Evolutionary conservation across 1,140 invertebrate genomes (phyloP), one percentile per base, ranked within the genome.

Genomic region (Penaeus vannamei): DNA sequence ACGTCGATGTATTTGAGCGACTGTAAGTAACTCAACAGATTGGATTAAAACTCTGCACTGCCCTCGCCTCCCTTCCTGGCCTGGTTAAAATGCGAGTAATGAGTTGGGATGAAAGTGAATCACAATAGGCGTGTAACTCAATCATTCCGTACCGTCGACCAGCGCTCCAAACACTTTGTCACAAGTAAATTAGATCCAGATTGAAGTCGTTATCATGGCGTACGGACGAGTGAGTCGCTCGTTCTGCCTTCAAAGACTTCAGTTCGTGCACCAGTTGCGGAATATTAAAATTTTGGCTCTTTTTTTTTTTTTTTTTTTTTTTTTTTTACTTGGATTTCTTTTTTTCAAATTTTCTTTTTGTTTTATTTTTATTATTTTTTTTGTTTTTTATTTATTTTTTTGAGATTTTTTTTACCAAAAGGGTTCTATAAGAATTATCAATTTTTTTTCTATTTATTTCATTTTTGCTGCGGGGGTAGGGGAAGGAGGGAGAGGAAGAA

Each of bases 141-240:
- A 76, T 76, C 72, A 76, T 76, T 76, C 72, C 72, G n/a, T 32
- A 20, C 72, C 72, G 72, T 76, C 72, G 72, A 22, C 20, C 72
- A 3, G 17, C 72, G 72, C 26, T 36, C 72, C 72, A 76, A 76
- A 32, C 72, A 76, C 72, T 76, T 76, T 76, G 72, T 76, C 72
- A 76, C 72, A 76, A 76, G 72, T 76, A 76, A 76, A 76, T 76
- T 76, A 76, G 42, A 76, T 76, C 72, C 72, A 76, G 72, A 76
- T 76, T 76, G 72, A 76, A 76, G 72, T 76, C 72, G 72, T 76
- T 76, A 76, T 76, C 72, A 36, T 36, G 29, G 72, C n/a, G 42
- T 76, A 76, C 72, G 72, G 72, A 76, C 72, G 72, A 76, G 72
- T 76, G 72, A 36, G 29, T 76, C 72, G 42, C 29, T 32, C 53